phyloP scores from a whole-genome alignment of 37 sponge, comb jelly and placozoan genomes.

The Hexactinellida sp. region DNA sequence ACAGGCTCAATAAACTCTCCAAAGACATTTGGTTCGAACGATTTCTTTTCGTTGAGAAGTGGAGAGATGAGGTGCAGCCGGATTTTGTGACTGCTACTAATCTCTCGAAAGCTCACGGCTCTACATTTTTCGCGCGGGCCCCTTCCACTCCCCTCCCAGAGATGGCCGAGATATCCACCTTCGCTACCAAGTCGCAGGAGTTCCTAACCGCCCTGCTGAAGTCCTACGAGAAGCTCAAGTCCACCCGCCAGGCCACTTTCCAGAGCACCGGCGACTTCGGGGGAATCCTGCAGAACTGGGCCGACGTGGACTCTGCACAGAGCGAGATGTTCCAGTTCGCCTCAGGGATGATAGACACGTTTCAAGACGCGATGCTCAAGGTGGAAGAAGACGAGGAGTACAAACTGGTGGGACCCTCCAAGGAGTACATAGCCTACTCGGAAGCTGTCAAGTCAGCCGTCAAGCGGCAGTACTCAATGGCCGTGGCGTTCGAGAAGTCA shows the following conservation, averaged over 20 bases:
- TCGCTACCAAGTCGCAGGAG: not conserved
- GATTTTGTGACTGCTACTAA: not conserved
- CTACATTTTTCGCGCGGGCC: not conserved
- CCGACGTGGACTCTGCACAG: not conserved
- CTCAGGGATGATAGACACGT: not conserved
- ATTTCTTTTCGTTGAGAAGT: not conserved
- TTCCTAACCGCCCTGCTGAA: not conserved
- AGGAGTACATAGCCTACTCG: not conserved
- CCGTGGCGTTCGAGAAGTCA: not conserved
- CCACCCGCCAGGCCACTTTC: not conserved
- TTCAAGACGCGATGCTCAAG: not conserved
- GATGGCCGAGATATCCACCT: not conserved
- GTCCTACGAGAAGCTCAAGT: not conserved
- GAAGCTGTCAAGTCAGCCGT: constrained; percentile 4
- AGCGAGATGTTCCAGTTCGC: constrained; percentile 1
- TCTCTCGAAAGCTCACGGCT: not conserved
- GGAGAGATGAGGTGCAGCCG: not conserved
- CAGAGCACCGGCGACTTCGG: not conserved
- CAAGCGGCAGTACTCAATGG: not conserved
- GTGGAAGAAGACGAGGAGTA: constrained; percentile 15
- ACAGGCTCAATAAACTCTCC: not conserved
- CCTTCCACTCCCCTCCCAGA: not conserved
- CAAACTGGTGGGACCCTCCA: not conserved
- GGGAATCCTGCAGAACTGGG: not conserved
- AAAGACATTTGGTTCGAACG: constrained; percentile 12